Evolutionary conservation across 2,888 invertebrate species (phyloP).

Genomic region (Carpatolechia fugitivella): DNA sequence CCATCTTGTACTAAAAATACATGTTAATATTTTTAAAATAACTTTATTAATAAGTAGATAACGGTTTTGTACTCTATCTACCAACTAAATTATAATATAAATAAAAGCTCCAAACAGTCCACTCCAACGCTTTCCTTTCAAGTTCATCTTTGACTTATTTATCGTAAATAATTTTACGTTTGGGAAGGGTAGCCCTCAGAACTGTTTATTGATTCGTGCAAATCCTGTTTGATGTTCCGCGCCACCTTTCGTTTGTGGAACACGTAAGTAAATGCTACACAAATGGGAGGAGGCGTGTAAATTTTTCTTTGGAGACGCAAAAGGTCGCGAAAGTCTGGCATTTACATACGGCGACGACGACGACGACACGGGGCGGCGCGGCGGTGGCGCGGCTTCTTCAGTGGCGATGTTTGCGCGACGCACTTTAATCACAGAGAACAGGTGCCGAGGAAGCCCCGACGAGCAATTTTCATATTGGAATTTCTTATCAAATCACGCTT

Average conservation of each 20-base stretch:
- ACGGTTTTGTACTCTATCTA: no score
- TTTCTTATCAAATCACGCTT: slow-evolving; percentile 58
- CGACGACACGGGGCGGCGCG: not conserved
- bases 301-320: slow-evolving; percentile 60
- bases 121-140: not conserved
- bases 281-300: slow-evolving; percentile 45
- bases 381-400: slow-evolving; percentile 29
- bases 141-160: slow-evolving; percentile 10
- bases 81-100: no score
- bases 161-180: slow-evolving; percentile 11
- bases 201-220: slow-evolving; percentile 26
- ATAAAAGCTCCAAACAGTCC: not conserved
- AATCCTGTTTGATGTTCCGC: slow-evolving; percentile 37
- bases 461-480: slow-evolving; percentile 70
- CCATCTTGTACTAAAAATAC: no score
- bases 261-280: slow-evolving; percentile 46
- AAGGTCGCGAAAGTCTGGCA: slow-evolving; percentile 33
- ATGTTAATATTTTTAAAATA: no score
- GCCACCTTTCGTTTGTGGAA: slow-evolving; percentile 30
- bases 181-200: slow-evolving; percentile 13
- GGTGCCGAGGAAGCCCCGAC: slow-evolving; percentile 55
- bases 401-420: slow-evolving; percentile 52
- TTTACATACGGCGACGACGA: no score
- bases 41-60: no score
- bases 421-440: slow-evolving; percentile 74